Percentiles rank a stretch among this genome's conserved stretches.
Conservation (phyloP, 2,888 invertebrate species). For the Liopterus haemorrhoidalis region DNA sequence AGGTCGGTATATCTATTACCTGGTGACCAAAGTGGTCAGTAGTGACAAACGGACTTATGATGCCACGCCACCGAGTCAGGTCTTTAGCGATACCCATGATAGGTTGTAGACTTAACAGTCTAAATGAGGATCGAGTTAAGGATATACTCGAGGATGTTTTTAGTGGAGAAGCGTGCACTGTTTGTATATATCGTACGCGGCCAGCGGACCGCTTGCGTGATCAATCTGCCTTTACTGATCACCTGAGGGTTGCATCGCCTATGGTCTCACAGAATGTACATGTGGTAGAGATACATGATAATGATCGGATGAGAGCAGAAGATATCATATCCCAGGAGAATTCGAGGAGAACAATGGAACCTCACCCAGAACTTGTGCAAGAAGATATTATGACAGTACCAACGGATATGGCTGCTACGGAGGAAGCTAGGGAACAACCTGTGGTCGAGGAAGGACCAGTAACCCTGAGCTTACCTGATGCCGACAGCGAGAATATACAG, state of each 20-base stretch:
- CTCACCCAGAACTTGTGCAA: too few relatives aligned
- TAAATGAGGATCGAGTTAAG: slow-evolving; percentile 51
- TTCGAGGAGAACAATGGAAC: too few relatives aligned
- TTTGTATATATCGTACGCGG: slow-evolving; percentile 40
- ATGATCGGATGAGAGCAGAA: too few relatives aligned
- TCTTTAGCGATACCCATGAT: slow-evolving; percentile 53
- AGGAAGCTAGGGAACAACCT: too few relatives aligned
- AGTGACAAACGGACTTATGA: slow-evolving; percentile 46
- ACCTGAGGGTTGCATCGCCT: neutral
- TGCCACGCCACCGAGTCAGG: slow-evolving; percentile 41
- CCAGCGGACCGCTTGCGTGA: neutral
- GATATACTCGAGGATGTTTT: slow-evolving; percentile 46
- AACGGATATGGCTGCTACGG: too few relatives aligned
- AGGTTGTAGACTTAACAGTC: slow-evolving; percentile 55
- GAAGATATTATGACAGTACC: too few relatives aligned
- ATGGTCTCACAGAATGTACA: neutral
- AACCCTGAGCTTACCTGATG: too few relatives aligned
- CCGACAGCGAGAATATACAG: too few relatives aligned
- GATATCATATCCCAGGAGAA: too few relatives aligned
- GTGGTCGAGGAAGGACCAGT: too few relatives aligned
- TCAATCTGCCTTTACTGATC: neutral
- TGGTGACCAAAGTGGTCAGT: slow-evolving; percentile 50
- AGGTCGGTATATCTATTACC: slow-evolving; percentile 46
- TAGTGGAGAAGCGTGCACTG: slow-evolving; percentile 40
- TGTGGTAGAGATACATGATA: too few relatives aligned